Conservation (phyloP, 2,888 invertebrate species). For the Caprella mutica region DNA sequence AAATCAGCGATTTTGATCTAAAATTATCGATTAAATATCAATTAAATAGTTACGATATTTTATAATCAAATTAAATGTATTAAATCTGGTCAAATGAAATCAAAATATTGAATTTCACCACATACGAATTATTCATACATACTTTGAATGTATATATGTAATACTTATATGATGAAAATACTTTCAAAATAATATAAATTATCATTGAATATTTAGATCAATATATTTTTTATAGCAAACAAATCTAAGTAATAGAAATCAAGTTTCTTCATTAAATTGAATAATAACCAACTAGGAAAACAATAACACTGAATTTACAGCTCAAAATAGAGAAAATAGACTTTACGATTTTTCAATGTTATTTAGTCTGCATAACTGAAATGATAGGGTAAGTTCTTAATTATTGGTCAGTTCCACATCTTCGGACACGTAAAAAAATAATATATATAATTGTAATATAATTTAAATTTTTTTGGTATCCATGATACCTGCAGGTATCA, state of each 20-base stretch:
- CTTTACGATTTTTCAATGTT: not conserved
- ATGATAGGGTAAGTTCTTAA: not conserved
- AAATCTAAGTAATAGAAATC: not conserved
- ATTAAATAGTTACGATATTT: too few relatives aligned
- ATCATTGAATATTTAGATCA: not conserved
- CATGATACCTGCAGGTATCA: not conserved
- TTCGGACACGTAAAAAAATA: not conserved
- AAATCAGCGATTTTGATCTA: too few relatives aligned
- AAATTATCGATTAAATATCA: too few relatives aligned
- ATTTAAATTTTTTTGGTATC: not conserved
- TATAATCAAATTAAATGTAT: too few relatives aligned
- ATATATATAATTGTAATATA: constrained; percentile 8
- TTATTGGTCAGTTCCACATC: not conserved
- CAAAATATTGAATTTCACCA: too few relatives aligned
- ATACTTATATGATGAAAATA: not conserved
- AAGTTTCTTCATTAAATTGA: not conserved
- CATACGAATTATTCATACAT: too few relatives aligned
- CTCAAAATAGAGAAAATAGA: not conserved
- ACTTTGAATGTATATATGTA: too few relatives aligned
- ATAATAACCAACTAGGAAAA: not conserved
- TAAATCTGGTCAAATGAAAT: too few relatives aligned
- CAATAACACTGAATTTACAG: not conserved
- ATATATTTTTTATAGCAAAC: not conserved
- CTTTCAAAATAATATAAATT: not conserved
- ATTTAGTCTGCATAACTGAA: not conserved